Conservation (phyloP, 2,888 invertebrate species). For the Alsophila aescularia region DNA sequence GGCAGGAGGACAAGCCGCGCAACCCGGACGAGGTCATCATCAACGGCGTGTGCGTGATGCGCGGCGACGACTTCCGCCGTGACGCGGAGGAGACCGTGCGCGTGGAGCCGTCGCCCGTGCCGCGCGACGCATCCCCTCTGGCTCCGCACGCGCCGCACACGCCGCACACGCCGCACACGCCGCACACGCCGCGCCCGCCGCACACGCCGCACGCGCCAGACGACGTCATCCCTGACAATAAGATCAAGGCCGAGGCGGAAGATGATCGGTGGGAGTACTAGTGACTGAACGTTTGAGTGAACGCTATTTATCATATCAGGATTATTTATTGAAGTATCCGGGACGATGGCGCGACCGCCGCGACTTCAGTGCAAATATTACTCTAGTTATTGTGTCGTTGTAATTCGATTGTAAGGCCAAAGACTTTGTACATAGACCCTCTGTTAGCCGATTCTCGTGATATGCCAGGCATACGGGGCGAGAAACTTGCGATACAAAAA, state of each 20-base stretch:
- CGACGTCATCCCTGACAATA: constrained; percentile 76
- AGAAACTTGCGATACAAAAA: constrained; percentile 77
- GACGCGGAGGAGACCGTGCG: constrained; percentile 86
- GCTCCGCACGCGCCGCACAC: constrained; percentile 57
- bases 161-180: constrained; percentile 61
- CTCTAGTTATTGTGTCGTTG: constrained; percentile 54
- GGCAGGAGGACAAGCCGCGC: constrained; percentile 89
- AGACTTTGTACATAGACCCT: constrained; percentile 78
- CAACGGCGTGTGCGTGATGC: constrained; percentile 97
- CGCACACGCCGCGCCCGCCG: constrained; percentile 40
- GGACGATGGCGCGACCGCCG: constrained; percentile 38
- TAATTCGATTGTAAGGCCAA: constrained; percentile 79
- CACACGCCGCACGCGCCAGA: constrained; percentile 48
- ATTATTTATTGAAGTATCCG: constrained; percentile 24
- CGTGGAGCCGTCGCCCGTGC: constrained; percentile 90
- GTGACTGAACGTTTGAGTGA: constrained; percentile 11
- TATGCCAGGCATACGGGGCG: constrained; percentile 56
- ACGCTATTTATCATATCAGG: not conserved
- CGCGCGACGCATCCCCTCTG: constrained; percentile 72
- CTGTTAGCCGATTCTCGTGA: constrained; percentile 52
- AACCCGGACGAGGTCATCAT: constrained; percentile 92
- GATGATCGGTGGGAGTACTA: constrained; percentile 87
- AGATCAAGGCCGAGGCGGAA: constrained; percentile 85
- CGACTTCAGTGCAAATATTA: constrained; percentile 63
- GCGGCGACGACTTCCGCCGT: constrained; percentile 89